Evolutionary conservation across 2,113 vertebrate genomes (phyloP), one percentile per base, ranked within the genome.

Genomic region (Amphiprion ocellaris): DNA sequence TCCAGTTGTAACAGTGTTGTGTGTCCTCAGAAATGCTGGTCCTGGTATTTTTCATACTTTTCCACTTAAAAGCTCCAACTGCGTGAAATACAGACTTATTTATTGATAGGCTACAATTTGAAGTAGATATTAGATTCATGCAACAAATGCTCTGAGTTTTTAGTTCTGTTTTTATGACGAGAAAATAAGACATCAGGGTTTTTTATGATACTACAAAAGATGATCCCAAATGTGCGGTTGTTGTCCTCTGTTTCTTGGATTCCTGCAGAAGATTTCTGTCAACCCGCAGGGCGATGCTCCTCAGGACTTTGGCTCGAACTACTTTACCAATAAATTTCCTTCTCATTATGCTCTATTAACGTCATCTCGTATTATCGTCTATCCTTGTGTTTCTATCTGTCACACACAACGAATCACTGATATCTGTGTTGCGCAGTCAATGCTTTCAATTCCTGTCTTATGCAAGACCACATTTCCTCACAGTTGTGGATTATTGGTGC

Each of bases 321-420:
- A 24, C 62, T 44, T 8, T 10, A 37, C 33, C 58, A 39, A 69
- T 69, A 71, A 74, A 81, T 55, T 75, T 52, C 37, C 62, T 53
- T 78, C 59, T 78, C 41, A 67, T 67, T 17, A 15, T 62, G 47
- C 37, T 63, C 19, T 69, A 58, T 61, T 56, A 39, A 52, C 72
- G 67, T 83, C 44, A 61, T 70, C 39, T 74, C 71, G 64, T 39
- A 76, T 71, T 67, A 50, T 44, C 64, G 23, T 82, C 79, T 69
- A 30, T 63, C 26, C 69, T 23, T 70, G 39, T 71, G 37, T 81
- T 74, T 85, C 64, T 47, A 44, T 77, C 33, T 26, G 28, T 67
- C 46, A 39, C 47, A 53, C 54, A 82, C 64, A 70, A 26, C 65
- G 19, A 28, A 53, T 33, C 33, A 8, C 19, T 6, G 11, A 67